Conservation (phyloP, 2,113 vertebrate species). For the Salvelinus sp. region DNA sequence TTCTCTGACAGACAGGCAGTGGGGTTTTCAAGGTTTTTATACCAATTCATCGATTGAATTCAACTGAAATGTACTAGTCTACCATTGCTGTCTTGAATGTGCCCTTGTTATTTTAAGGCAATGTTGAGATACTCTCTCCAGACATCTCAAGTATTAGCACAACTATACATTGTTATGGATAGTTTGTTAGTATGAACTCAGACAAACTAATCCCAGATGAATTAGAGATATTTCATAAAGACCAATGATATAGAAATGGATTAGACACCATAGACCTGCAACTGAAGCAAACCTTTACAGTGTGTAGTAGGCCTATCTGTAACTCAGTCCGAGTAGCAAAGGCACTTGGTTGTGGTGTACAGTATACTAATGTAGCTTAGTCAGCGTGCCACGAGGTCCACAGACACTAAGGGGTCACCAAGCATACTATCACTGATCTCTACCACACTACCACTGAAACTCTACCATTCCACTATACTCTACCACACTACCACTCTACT, state of each 20-base stretch:
- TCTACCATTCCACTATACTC: neutral
- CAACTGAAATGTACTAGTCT: too few relatives aligned
- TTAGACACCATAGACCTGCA: neutral
- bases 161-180: too few relatives aligned
- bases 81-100: too few relatives aligned
- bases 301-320: too few relatives aligned
- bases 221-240: neutral
- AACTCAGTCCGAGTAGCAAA: neutral
- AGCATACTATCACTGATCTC: neutral
- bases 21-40: conserved; percentile 2
- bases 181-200: too few relatives aligned
- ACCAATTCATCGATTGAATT: too few relatives aligned
- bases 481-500: neutral
- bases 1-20: conserved; percentile 36
- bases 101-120: too few relatives aligned
- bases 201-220: too few relatives aligned
- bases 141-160: too few relatives aligned
- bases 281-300: neutral
- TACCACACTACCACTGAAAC: too few relatives aligned
- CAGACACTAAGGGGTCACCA: neutral
- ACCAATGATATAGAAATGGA: neutral
- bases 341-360: neutral
- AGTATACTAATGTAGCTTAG: neutral
- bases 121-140: too few relatives aligned
- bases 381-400: neutral